These are phyloP conservation scores for Aleiodes sp. DNA, from an alignment of 1,140 invertebrate genomes.

Conservation along the genomic window DNA sequence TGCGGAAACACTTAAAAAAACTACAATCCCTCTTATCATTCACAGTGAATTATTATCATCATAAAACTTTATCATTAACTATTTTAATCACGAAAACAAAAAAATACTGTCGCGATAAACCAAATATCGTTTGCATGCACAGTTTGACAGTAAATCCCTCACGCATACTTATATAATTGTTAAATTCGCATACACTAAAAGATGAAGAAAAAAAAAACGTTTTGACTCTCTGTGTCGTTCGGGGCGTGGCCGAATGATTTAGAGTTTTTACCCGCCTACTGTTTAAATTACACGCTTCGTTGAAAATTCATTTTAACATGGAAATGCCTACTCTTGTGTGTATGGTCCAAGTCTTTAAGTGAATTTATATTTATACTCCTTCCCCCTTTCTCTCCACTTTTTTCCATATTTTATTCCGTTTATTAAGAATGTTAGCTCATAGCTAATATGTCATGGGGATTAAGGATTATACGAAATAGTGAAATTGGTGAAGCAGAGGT, in stretches of 20 bases:
- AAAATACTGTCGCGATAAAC: no score
- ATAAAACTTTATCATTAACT: no score
- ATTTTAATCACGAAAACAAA: no score
- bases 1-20: no score
- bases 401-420: no score
- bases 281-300: slow-evolving; percentile 13
- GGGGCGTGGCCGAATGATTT: slow-evolving; percentile 14
- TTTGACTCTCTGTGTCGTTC: neutral
- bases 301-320: slow-evolving; percentile 6
- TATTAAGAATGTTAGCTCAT: neutral
- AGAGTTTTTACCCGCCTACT: slow-evolving; percentile 16
- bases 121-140: slow-evolving; percentile 4
- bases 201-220: neutral
- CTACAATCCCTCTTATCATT: no score
- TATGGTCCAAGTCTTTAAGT: neutral
- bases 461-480: neutral
- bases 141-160: neutral
- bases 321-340: neutral
- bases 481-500: no score
- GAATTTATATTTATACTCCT: neutral
- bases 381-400: no score
- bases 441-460: neutral
- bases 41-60: no score
- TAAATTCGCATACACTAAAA: neutral
- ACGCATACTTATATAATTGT: slow-evolving; percentile 8